Evolutionary conservation across 2,797 vertebrate genomes (phyloP).

Genomic region (Spondyliosoma cantharus): DNA sequence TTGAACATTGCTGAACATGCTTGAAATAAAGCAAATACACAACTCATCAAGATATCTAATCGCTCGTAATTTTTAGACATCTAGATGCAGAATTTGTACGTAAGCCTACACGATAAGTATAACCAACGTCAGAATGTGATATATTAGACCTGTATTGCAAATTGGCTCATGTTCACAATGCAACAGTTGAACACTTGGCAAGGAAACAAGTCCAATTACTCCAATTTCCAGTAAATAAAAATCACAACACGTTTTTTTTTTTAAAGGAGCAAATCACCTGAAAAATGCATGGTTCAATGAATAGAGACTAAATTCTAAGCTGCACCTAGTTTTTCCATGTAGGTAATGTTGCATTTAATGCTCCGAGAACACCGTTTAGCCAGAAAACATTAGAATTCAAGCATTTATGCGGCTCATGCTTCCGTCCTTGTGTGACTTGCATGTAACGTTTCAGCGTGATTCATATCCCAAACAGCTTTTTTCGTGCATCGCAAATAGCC

Average conservation of each 20-base stretch:
- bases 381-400: conserved; percentile 44
- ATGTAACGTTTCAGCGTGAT: conserved; percentile 75
- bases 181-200: background rate
- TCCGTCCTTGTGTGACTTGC: conserved; percentile 67
- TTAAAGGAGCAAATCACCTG: background rate
- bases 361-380: conserved; percentile 24
- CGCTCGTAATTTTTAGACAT: too few relatives aligned
- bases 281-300: background rate
- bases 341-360: conserved; percentile 25
- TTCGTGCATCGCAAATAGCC: conserved; percentile 67
- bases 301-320: conserved; percentile 6
- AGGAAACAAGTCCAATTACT: too few relatives aligned
- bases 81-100: too few relatives aligned
- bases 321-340: conserved; percentile 28
- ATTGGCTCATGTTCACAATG: background rate
- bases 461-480: conserved; percentile 75
- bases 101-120: too few relatives aligned
- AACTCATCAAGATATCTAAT: too few relatives aligned
- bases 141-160: too few relatives aligned
- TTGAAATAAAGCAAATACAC: too few relatives aligned
- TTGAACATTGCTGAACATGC: too few relatives aligned
- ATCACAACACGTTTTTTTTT: background rate
- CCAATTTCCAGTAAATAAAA: conserved; percentile 20
- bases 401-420: conserved; percentile 36
- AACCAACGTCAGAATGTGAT: too few relatives aligned